These are phyloP conservation scores for Drosophila neocordata DNA, from an alignment of 1,140 invertebrate species.

Conservation along the genomic window DNA sequence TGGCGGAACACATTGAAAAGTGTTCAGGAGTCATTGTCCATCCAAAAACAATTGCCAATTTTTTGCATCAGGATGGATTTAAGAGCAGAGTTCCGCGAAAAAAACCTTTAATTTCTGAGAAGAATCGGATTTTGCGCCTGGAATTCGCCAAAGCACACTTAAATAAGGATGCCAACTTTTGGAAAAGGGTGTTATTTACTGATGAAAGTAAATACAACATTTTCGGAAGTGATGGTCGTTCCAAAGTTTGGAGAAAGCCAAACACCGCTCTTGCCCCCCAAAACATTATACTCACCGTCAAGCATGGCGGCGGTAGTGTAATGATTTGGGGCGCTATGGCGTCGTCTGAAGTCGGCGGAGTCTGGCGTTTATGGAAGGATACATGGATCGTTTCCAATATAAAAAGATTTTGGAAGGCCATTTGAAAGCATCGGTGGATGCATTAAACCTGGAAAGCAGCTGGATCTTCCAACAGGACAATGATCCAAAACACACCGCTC, in stretches of 20 bases:
- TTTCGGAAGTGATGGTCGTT: no score
- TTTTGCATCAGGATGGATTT: not conserved
- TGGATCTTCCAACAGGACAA: slow-evolving; percentile 2
- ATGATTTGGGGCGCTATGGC: not conserved
- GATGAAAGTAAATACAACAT: no score
- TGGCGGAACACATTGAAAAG: not conserved
- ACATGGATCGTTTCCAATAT: not conserved
- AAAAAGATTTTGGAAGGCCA: not conserved
- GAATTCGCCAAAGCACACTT: not conserved
- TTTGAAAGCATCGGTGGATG: not conserved
- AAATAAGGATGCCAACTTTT: not conserved
- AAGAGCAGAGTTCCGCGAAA: not conserved
- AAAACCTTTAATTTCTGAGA: not conserved
- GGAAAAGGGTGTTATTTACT: not conserved
- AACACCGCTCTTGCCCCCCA: no score
- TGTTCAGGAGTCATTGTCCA: not conserved
- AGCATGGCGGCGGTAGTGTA: not conserved
- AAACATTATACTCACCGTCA: no score
- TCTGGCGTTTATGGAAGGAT: not conserved
- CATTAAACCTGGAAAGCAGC: not conserved
- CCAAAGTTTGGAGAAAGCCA: no score
- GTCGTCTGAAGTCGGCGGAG: not conserved
- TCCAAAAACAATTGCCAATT: not conserved
- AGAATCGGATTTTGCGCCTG: not conserved
- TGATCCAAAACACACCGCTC: slow-evolving; percentile 1